Evolutionary conservation across 2,797 vertebrate species (phyloP).

Genomic region (Malacoraja senta): DNA sequence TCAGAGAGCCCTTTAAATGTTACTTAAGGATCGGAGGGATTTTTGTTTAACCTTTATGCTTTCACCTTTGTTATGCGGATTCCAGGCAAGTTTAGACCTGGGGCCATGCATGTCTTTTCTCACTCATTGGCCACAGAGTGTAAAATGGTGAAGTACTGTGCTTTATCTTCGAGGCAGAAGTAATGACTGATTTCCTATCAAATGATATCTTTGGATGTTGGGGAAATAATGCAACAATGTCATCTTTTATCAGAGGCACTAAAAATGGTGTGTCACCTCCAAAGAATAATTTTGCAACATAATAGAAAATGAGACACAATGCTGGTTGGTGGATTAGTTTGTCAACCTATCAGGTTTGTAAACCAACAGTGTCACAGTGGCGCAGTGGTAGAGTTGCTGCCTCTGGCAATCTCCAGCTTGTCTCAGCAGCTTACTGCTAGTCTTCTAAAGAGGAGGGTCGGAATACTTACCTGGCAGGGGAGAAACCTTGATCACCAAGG

Average conservation of each 20-base stretch:
- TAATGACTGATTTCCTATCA: neutral
- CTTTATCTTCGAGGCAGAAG: no score
- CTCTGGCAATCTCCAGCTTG: no score
- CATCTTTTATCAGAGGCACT: neutral
- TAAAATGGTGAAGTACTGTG: neutral
- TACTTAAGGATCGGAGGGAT: neutral
- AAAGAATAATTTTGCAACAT: neutral
- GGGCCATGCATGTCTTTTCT: neutral
- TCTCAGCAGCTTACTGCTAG: no score
- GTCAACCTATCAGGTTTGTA: neutral
- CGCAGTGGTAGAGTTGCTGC: no score
- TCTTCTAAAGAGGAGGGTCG: no score
- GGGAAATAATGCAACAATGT: neutral
- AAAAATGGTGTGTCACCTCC: neutral
- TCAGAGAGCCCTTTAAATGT: neutral
- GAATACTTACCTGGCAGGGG: no score
- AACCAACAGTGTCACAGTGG: no score
- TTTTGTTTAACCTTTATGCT: neutral
- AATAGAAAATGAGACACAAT: neutral
- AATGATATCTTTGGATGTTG: neutral
- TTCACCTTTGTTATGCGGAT: neutral
- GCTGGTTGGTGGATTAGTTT: neutral
- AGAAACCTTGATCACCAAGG: no score
- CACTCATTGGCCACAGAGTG: neutral
- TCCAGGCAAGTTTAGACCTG: neutral